A percentile compares a stretch with the other conserved stretches of the same genome.
Conservation (phyloP, 2,888 invertebrate genomes). For the Drosophila basisetae region DNA sequence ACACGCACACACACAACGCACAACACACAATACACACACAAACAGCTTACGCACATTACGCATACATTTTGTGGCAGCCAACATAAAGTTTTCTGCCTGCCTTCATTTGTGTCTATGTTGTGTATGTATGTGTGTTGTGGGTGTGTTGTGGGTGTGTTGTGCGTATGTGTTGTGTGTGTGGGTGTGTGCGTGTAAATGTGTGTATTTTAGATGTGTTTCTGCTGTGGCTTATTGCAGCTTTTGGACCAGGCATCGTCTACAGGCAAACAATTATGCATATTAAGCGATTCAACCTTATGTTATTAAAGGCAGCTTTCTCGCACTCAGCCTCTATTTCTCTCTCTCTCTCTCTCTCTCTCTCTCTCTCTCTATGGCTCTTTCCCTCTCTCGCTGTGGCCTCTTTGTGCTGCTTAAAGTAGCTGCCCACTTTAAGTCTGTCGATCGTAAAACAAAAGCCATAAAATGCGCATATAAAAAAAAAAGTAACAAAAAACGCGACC, state of each 20-base stretch:
- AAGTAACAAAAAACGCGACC: constrained; percentile 27
- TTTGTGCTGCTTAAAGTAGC: constrained; percentile 35
- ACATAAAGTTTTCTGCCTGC: constrained; percentile 60
- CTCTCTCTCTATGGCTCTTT: too few species aligned
- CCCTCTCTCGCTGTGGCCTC: not conserved
- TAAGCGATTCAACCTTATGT: constrained; percentile 43
- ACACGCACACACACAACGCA: constrained; percentile 5
- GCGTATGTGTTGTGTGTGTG: constrained; percentile 6
- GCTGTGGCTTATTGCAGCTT: constrained; percentile 59
- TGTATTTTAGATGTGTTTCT: constrained; percentile 19
- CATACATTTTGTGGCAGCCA: constrained; percentile 68
- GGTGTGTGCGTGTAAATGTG: constrained; percentile 7
- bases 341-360: not conserved
- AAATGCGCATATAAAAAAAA: constrained; percentile 53
- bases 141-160: not conserved
- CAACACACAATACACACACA: constrained; percentile 2
- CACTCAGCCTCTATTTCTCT: not conserved
- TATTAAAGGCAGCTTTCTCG: constrained; percentile 25
- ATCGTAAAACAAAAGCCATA: constrained; percentile 59
- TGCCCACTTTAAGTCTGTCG: constrained; percentile 36
- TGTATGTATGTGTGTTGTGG: not conserved
- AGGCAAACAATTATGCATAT: constrained; percentile 72
- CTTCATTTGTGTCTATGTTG: constrained; percentile 1
- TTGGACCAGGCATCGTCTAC: constrained; percentile 24
- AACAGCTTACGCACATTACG: constrained; percentile 36